Percentiles rank a stretch among this genome's conserved stretches.
Conservation (phyloP, 1,140 invertebrate species). For the Drosophila tropicalis region DNA sequence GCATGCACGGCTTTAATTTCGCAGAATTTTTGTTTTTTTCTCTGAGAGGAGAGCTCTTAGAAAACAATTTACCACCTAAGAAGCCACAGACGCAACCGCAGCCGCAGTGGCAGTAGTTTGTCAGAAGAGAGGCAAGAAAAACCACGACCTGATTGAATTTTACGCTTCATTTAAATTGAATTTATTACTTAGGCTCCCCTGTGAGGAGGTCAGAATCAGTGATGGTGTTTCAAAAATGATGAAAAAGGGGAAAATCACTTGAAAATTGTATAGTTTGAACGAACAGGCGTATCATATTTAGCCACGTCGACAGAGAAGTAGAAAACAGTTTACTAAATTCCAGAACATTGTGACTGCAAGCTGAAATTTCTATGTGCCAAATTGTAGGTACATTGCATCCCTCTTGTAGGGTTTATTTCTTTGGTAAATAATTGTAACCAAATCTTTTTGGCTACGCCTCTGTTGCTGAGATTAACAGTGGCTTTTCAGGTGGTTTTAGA, state of each 20-base stretch:
- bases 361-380: background rate
- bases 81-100: conserved; percentile 69
- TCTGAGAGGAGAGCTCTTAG: conserved; percentile 20
- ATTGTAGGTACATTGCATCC: background rate
- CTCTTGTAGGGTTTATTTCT: background rate
- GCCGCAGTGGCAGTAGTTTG: conserved; percentile 24
- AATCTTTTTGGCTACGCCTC: conserved; percentile 1
- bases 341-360: too few relatives aligned
- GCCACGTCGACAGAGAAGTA: background rate
- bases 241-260: background rate
- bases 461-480: background rate
- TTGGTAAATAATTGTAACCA: too few relatives aligned
- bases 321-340: too few relatives aligned
- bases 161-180: conserved; percentile 82
- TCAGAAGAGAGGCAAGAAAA: conserved; percentile 31
- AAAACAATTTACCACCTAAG: conserved; percentile 77
- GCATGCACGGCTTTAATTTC: conserved; percentile 65
- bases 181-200: conserved; percentile 54
- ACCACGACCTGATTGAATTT: conserved; percentile 78
- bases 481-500: conserved; percentile 56
- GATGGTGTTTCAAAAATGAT: background rate
- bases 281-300: background rate
- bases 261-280: background rate
- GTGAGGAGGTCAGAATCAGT: conserved; percentile 1
- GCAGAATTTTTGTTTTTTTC: conserved; percentile 54